Base-by-base conservation (phyloP, 1,140 invertebrate species). In the Idris sp. region DNA sequence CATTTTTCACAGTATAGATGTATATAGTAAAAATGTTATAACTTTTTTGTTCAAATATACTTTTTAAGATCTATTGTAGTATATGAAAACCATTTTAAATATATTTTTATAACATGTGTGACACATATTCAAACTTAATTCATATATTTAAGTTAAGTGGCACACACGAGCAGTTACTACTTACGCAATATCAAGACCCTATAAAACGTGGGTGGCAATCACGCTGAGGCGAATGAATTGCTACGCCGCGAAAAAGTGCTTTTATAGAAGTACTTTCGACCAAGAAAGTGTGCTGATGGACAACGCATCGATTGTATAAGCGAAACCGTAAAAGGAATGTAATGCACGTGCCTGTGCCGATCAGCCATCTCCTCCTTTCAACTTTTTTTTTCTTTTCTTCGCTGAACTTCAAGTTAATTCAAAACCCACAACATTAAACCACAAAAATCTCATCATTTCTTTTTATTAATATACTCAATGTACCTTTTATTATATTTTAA, bases 171-270 rank as follows among this genome's bases (percentile, higher is more conserved):
- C 18, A 48, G 36, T 36, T 26, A 31, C 38, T 26, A 26, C 7
- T 49, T 48, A 48, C 30, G 25, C 22, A 35, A 22, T 36, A 40
- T 61, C 16, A n/a, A 26, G 22, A 44, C 22, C 67, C 51, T 67
- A 62, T 81, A 77, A 80, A 80, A 80, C 65, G 74, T 79, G 79
- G 74, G 74, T 77, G 74, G 78, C 25, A 71, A 73, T 58, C 68
- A 71, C 68, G 59, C 53, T 48, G 71, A 76, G 74, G 79, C 77
- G 79, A 81, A 81, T 82, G 79, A 81, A 81, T 79, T 80, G 80
- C 69, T 67, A 53, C 58, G 75, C 71, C 79, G 76, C 79, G 78
- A 83, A 83, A 82, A 81, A 83, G 76, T 61, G 75, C 72, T 81
- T 81, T 83, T 81, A 81, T 80, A 79, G 79, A 79, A 76, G 80